A percentile compares a stretch with the other conserved stretches of the same genome.
phyloP scores from a whole-genome alignment of 2,888 invertebrate species.

The Rotaria socialis region DNA sequence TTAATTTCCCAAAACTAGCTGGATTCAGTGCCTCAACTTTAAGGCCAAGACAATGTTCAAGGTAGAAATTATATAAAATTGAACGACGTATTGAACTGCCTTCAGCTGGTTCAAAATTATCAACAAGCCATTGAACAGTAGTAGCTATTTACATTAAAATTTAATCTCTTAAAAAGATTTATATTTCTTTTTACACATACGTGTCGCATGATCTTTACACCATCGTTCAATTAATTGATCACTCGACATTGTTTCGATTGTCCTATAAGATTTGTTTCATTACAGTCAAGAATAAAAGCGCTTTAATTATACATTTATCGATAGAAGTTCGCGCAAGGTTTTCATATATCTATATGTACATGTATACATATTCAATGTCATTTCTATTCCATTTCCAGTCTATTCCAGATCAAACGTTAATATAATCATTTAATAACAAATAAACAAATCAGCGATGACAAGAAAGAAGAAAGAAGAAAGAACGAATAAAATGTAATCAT shows the following conservation, averaged over 20 bases:
- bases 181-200: background rate
- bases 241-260: background rate
- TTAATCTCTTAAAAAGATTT: no score
- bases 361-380: background rate
- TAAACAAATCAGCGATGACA: background rate
- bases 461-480: background rate
- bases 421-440: background rate
- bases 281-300: background rate
- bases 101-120: constrained; percentile 81
- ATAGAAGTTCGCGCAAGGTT: background rate
- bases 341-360: no score
- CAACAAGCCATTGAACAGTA: constrained; percentile 72
- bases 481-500: no score
- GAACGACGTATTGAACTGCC: constrained; percentile 6
- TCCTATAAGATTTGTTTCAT: background rate
- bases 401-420: background rate
- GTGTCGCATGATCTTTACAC: constrained; percentile 29
- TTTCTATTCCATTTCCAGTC: background rate
- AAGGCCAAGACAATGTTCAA: constrained; percentile 18
- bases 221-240: constrained; percentile 33
- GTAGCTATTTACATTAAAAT: background rate
- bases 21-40: constrained; percentile 6
- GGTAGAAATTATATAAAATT: constrained; percentile 34
- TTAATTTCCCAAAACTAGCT: constrained; percentile 35
- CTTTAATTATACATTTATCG: background rate